phyloP scores from a whole-genome alignment of 2,113 vertebrate species.

The Callipepla californica region DNA sequence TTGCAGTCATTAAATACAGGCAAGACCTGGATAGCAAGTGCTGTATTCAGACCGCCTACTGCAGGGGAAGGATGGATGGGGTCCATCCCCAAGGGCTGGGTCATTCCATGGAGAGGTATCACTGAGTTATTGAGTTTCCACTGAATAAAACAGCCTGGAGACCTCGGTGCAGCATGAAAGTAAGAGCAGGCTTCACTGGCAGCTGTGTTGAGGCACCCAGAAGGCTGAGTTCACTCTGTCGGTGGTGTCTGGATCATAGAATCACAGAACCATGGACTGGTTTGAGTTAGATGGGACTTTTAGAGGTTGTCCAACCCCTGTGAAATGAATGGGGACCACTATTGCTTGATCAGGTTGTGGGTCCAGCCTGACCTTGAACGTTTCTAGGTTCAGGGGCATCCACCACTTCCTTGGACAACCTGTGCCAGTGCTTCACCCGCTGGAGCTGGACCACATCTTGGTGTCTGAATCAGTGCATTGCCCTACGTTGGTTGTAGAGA shows the following conservation, averaged over 20 bases:
- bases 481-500: rapidly evolving
- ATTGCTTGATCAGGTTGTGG: too few species aligned
- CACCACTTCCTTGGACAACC: too few species aligned
- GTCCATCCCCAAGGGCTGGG: background rate
- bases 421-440: too few species aligned
- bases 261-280: too few species aligned
- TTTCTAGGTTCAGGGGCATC: too few species aligned
- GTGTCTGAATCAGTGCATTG: background rate
- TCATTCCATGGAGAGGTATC: rapidly evolving
- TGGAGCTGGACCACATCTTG: background rate
- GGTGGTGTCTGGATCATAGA: background rate
- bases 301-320: too few species aligned
- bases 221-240: background rate
- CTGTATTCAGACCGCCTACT: background rate
- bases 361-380: too few species aligned
- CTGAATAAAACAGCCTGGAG: background rate
- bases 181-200: background rate
- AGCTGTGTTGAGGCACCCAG: background rate
- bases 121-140: background rate
- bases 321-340: too few species aligned
- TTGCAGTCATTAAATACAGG: background rate
- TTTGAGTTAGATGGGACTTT: too few species aligned
- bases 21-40: background rate
- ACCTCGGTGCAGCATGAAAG: background rate
- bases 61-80: background rate